Conservation (phyloP, 2,797 vertebrate genomes). For the Acanthiza pusilla region DNA sequence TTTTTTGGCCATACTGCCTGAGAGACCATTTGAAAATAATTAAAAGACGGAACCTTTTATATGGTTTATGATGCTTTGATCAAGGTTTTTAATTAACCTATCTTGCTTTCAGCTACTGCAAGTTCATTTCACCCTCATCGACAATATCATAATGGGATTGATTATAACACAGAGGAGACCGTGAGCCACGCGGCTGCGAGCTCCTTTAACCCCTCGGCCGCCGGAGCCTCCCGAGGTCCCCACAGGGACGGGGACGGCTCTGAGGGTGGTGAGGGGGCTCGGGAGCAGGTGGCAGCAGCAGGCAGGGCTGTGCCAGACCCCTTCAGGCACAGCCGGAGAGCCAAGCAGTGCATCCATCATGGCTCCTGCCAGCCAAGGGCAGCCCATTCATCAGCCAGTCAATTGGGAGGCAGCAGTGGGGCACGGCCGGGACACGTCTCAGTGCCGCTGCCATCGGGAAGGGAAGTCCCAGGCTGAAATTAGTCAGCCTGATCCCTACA, state of each 20-base stretch:
- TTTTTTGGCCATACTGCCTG: neutral
- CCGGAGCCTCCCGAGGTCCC: accelerated
- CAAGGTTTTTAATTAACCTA: conserved; percentile 70
- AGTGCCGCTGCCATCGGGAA: neutral
- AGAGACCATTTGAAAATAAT: conserved; percentile 57
- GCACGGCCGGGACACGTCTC: neutral
- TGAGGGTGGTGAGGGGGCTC: accelerated
- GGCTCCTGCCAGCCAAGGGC: neutral
- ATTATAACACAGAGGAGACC: neutral
- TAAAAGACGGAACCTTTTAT: conserved; percentile 58
- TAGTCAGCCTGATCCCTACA: accelerated
- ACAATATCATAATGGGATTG: neutral
- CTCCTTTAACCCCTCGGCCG: neutral
- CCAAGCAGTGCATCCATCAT: neutral
- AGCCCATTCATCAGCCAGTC: neutral
- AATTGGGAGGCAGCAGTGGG: neutral
- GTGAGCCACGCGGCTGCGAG: neutral
- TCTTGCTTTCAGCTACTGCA: conserved; percentile 50
- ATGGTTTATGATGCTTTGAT: conserved; percentile 51
- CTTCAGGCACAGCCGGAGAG: neutral
- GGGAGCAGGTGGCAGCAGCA: neutral
- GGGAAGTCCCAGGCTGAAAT: neutral
- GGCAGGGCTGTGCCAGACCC: neutral
- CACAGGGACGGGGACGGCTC: accelerated
- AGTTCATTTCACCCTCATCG: conserved; percentile 34